Conservation (phyloP, 1,140 invertebrate genomes). For the Colletes gigas region DNA sequence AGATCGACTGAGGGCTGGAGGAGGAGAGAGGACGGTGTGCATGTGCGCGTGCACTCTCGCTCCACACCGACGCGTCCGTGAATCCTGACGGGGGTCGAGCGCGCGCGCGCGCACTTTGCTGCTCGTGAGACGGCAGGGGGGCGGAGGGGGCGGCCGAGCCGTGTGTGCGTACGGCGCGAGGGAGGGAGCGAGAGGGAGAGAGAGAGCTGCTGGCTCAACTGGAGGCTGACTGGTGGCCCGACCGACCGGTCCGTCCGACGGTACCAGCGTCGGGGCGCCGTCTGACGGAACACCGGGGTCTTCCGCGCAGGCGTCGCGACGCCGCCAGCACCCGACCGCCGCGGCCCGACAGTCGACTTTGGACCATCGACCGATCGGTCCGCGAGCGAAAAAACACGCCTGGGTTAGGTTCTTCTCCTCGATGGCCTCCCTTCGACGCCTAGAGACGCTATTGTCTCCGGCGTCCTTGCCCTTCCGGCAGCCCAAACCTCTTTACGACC, state of each 20-base stretch:
- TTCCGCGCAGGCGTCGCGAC: slow-evolving; percentile 74
- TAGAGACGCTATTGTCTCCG: background rate
- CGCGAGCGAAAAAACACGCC: background rate
- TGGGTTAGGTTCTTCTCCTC: background rate
- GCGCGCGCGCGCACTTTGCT: slow-evolving; percentile 4
- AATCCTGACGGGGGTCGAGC: background rate
- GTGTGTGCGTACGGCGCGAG: slow-evolving; percentile 14
- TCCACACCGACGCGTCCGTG: slow-evolving; percentile 15
- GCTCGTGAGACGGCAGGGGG: background rate
- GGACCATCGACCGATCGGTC: slow-evolving; percentile 72
- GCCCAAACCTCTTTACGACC: no score
- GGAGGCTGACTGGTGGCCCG: slow-evolving; percentile 74
- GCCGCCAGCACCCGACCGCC: slow-evolving; percentile 53
- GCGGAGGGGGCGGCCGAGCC: slow-evolving; percentile 10
- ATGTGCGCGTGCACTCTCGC: slow-evolving; percentile 23
- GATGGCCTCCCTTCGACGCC: background rate
- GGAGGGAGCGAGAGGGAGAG: slow-evolving; percentile 59
- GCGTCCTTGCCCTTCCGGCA: background rate
- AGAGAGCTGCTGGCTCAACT: slow-evolving; percentile 67
- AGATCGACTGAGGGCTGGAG: slow-evolving; percentile 40
- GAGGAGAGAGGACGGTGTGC: slow-evolving; percentile 57
- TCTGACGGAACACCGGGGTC: slow-evolving; percentile 64
- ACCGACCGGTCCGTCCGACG: slow-evolving; percentile 72
- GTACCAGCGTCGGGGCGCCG: slow-evolving; percentile 74
- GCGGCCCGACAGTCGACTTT: slow-evolving; percentile 73